Evolutionary conservation across 2,113 vertebrate genomes (phyloP).

Genomic region (Echinops telfairi): DNA sequence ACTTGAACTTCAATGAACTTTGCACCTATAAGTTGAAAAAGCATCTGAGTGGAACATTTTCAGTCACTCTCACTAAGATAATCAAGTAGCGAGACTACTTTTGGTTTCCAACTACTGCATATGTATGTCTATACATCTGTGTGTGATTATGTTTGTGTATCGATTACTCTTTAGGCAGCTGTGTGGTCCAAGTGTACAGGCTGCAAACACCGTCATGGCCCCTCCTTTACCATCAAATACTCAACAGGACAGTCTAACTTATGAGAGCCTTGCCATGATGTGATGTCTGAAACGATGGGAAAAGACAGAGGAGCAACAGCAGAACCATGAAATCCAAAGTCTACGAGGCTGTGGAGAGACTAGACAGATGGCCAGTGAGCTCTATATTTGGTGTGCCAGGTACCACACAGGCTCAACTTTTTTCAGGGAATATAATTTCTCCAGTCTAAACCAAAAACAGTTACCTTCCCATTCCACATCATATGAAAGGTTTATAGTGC

Average conservation of each 20-base stretch:
- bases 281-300: neutral
- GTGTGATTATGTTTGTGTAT: neutral
- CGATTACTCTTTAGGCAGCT: constrained; percentile 9
- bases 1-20: constrained; percentile 1
- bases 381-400: neutral
- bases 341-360: neutral
- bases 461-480: neutral
- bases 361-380: neutral
- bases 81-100: constrained; percentile 42
- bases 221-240: constrained; percentile 1
- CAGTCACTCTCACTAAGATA: constrained; percentile 50
- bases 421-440: constrained; percentile 23
- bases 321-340: constrained; percentile 14
- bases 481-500: neutral
- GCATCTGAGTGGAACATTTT: constrained; percentile 42
- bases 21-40: constrained; percentile 44
- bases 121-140: neutral
- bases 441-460: neutral
- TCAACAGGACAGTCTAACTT: neutral
- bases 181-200: neutral
- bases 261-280: neutral
- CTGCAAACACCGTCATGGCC: neutral
- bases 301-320: neutral
- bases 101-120: neutral
- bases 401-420: neutral